A percentile compares a stretch with the other conserved stretches of the same genome.
Conservation (phyloP, 1,140 invertebrate species). For the Drosophila tropicalis region DNA sequence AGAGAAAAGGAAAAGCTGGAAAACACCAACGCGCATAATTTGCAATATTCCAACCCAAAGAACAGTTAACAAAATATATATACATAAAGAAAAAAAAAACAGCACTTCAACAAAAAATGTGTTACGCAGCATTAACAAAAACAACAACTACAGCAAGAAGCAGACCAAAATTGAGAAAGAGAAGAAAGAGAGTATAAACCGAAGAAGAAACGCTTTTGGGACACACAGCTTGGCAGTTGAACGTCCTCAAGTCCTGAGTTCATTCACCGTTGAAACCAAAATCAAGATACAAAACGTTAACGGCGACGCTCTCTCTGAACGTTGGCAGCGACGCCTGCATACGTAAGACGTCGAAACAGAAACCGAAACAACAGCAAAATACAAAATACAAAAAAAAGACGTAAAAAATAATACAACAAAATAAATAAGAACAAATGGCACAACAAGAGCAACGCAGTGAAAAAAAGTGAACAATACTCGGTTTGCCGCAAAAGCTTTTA, state of each 20-base stretch:
- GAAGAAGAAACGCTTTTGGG: slow-evolving; percentile 61
- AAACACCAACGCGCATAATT: slow-evolving; percentile 24
- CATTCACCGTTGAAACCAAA: slow-evolving; percentile 81
- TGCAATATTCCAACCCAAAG: slow-evolving; percentile 41
- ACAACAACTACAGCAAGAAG: slow-evolving; percentile 35
- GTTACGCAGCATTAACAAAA: slow-evolving; percentile 59
- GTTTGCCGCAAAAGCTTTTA: slow-evolving; percentile 51
- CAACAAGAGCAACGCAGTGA: slow-evolving; percentile 43
- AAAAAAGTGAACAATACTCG: slow-evolving; percentile 50
- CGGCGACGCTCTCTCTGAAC: slow-evolving; percentile 28
- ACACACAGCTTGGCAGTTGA: slow-evolving; percentile 59
- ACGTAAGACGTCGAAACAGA: slow-evolving; percentile 45
- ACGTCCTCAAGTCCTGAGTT: slow-evolving; percentile 79
- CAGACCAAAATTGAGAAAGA: slow-evolving; percentile 33
- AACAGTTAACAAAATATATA: slow-evolving; percentile 39
- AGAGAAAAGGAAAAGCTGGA: background rate
- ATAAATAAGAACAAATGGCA: slow-evolving; percentile 72
- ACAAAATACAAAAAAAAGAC: slow-evolving; percentile 17
- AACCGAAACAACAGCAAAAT: slow-evolving; percentile 25
- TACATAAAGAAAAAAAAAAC: background rate
- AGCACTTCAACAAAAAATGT: slow-evolving; percentile 41
- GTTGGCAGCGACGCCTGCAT: slow-evolving; percentile 39
- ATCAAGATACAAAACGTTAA: slow-evolving; percentile 73
- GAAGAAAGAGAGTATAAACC: background rate
- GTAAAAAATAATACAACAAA: slow-evolving; percentile 56